Percentiles rank a stretch among this genome's conserved stretches.
Conservation (phyloP, 2,888 invertebrate genomes). For the Drosophila anomalata region DNA sequence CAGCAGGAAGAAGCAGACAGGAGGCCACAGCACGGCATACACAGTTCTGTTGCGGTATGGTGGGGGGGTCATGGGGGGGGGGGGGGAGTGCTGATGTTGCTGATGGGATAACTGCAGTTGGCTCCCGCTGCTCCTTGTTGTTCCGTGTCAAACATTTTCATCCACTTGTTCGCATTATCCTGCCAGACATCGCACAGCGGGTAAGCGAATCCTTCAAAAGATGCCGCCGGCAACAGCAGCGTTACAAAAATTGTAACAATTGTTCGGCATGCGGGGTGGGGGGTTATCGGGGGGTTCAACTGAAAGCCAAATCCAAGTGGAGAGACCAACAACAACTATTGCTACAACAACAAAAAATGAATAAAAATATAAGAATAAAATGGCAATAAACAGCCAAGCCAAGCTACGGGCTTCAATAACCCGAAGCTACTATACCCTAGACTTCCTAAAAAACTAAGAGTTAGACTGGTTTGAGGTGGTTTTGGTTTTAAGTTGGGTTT, state of each 20-base stretch:
- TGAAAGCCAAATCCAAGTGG: slow-evolving; percentile 44
- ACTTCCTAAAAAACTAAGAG: neutral
- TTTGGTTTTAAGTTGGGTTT: neutral
- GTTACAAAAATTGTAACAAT: slow-evolving; percentile 43
- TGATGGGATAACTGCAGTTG: slow-evolving; percentile 10
- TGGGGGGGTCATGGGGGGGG: neutral
- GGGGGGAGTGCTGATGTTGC: neutral
- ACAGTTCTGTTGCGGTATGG: slow-evolving; percentile 29
- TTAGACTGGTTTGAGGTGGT: neutral
- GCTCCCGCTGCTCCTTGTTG: slow-evolving; percentile 35
- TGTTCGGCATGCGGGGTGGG: slow-evolving; percentile 6
- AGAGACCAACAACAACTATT: slow-evolving; percentile 6
- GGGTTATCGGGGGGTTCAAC: neutral
- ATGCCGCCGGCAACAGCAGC: slow-evolving; percentile 54
- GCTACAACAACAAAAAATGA: neutral
- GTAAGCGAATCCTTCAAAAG: slow-evolving; percentile 61
- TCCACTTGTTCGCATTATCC: slow-evolving; percentile 76
- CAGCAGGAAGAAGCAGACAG: slow-evolving; percentile 54
- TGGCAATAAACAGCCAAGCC: slow-evolving; percentile 31
- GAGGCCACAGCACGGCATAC: slow-evolving; percentile 64
- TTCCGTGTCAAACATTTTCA: slow-evolving; percentile 80
- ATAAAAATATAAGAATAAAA: slow-evolving; percentile 32
- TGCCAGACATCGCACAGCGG: slow-evolving; percentile 43
- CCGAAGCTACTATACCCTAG: slow-evolving; percentile 18
- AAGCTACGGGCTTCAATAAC: slow-evolving; percentile 12